Evolutionary conservation across 2,888 invertebrate genomes (phyloP), one percentile per base, ranked within the genome.

Genomic region (Sphinx pinastri): DNA sequence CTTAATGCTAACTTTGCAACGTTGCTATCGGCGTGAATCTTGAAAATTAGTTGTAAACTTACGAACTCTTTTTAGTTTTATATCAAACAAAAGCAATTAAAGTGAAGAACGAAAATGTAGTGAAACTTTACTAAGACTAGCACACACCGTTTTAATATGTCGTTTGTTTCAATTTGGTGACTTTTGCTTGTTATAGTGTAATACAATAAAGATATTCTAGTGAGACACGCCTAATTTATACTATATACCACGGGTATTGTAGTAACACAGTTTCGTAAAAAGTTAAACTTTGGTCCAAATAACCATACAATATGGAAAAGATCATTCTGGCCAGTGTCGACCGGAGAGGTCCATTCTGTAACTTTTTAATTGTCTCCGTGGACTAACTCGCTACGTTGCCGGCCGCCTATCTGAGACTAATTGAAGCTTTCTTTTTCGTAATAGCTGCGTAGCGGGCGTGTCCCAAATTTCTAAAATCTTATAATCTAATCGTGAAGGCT

Each of bases 281-380:
- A 80, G 76, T 83, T 77, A 60, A 68, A 76, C 78, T 80, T 79
- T 80, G 76, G 76, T 76, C 71, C 71, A 70, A 76, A 81, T 80
- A 79, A 80, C 75, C 80, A 80, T 83, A 80, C 77, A 80, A 79
- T 78, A 79, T 79, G 75, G 71, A 79, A 74, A 71, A 79, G 72
- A 51, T 57, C 67, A 72, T 72, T 72, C 75, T 71, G 70, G 73
- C n/a, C 66, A 16, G 57, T 63, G 12, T 19, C 57, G 70, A 25
- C 59, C 58, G 10, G 8, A 58, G 67, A 68, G 73, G 71, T 68
- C 71, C 59, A 70, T 45, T 57, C 58, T 68, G 71, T 73, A 76
- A 79, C 77, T 78, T 78, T 76, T 75, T 76, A 75, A 79, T 75
- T 75, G 76, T 77, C 75, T 76, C 75, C 71, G 71, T 60, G 69